Base-by-base conservation (phyloP, 2,888 invertebrate genomes). In the Drosophila emarginata region DNA sequence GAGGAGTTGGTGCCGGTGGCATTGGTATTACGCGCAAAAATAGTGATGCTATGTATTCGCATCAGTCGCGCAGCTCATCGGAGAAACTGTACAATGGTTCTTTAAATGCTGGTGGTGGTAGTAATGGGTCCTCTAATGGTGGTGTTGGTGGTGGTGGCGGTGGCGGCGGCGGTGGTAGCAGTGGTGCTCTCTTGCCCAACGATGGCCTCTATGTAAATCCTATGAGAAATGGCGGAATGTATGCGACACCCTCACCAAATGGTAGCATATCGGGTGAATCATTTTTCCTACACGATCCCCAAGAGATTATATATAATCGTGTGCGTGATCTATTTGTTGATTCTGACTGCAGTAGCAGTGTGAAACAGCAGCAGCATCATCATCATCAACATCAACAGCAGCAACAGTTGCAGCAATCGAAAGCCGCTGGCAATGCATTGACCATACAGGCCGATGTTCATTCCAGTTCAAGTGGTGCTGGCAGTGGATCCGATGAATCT, bases 181-280 rank as follows among this genome's bases (percentile, higher is more conserved):
- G 57, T 2, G 64, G 71, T 0, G 66, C 75, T 1, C 12, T 82
- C 60, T 65, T 91, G 64, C 91, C 92, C 54, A 92, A 91, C 65
- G 96, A 97, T 83, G 97, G 97, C 0, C 93, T 97, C 50, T 97
- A 97, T 89, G 95, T 97, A 69, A 97, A 96, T 90, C 96, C 97
- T 0, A 96, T 97, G 96, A 91, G 93, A 40, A 88, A 87, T 40
- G 88, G 89, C 0, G 89, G 88, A 11, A 92, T 93, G 91, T 92
- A 80, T 91, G 93, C 91, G 91, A 94, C 91, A 89, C 90, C 92
- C 39, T 94, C 89, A 91, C 93, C 93, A 60, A 94, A 93, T 56
- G 94, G 93, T 72, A 93, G 94, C 85, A 91, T 92, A 61, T 92
- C 92, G 7, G 93, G 93, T n/a, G 95, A 95, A 84, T 94, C 96